Percentiles rank a stretch among this genome's conserved stretches.
phyloP scores from a whole-genome alignment of 35 echinoderm and acorn worm genomes.

The Lytechinus pictus region DNA sequence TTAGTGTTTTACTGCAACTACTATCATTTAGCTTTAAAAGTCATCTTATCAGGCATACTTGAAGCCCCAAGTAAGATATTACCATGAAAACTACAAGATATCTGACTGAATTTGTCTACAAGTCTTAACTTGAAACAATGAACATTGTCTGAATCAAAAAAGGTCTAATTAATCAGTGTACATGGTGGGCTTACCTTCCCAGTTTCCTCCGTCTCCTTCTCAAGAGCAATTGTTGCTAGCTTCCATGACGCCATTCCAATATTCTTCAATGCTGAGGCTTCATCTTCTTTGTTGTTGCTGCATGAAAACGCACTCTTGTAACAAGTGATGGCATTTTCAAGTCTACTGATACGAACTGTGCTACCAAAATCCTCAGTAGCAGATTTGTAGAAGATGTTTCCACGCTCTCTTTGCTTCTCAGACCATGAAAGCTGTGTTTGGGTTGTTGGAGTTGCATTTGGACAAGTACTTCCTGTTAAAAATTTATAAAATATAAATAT shows the following conservation, averaged over 20 bases:
- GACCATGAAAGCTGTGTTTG: neutral
- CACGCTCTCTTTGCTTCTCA: neutral
- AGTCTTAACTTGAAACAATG: too few relatives aligned
- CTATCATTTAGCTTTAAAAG: too few relatives aligned
- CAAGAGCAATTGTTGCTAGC: slow-evolving; percentile 7
- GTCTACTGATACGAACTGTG: neutral
- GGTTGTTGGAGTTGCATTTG: neutral
- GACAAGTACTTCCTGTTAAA: neutral
- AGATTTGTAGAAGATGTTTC: slow-evolving; percentile 41
- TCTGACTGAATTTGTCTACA: too few relatives aligned
- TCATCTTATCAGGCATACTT: too few relatives aligned
- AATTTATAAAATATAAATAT: too few relatives aligned
- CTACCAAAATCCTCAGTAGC: neutral
- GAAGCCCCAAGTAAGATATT: too few relatives aligned
- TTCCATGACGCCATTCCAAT: slow-evolving; percentile 52
- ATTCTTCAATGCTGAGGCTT: slow-evolving; percentile 43
- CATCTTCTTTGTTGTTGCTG: neutral
- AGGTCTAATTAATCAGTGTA: too few relatives aligned
- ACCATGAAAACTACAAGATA: too few relatives aligned
- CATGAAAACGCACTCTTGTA: slow-evolving; percentile 37
- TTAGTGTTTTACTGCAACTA: too few relatives aligned
- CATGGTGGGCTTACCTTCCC: neutral
- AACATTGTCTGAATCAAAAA: too few relatives aligned
- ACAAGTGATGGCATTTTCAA: slow-evolving; percentile 9
- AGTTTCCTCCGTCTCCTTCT: neutral